Percentiles rank a stretch among this genome's conserved stretches.
Evolutionary conservation across 2,888 invertebrate genomes (phyloP).

Genomic region (Cantharis nigra): DNA sequence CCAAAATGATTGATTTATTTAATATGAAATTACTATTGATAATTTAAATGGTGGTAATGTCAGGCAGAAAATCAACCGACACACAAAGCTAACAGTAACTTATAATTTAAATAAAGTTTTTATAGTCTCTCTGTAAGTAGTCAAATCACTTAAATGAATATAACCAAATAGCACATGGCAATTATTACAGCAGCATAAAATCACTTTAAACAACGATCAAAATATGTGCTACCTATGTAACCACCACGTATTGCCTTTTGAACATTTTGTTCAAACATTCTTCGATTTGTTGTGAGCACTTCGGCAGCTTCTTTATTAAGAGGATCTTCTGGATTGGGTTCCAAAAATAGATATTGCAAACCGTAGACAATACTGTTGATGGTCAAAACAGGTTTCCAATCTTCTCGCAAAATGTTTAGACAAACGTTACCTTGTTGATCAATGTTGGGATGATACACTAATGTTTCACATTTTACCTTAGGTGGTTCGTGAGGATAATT

Average conservation of each 20-base stretch:
- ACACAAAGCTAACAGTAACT: not conserved
- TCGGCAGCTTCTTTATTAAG: conserved; percentile 98
- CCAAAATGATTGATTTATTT: not conserved
- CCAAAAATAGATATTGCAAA: conserved; percentile 95
- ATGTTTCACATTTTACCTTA: conserved; percentile 97
- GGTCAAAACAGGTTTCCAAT: conserved; percentile 98
- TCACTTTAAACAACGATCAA: conserved; percentile 96
- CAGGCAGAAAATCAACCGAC: not conserved
- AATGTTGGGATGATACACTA: conserved; percentile 98
- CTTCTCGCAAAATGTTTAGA: conserved; percentile 95
- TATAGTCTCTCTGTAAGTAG: conserved; percentile 11
- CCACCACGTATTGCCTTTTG: conserved; percentile 96
- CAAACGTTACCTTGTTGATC: conserved; percentile 98
- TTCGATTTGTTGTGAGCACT: conserved; percentile 90
- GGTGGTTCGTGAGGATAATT: conserved; percentile 98
- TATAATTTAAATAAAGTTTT: not conserved
- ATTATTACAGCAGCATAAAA: conserved; percentile 28
- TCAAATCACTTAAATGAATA: conserved; percentile 11
- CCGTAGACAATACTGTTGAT: conserved; percentile 98
- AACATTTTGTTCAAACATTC: conserved; percentile 95
- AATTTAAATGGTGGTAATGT: not conserved
- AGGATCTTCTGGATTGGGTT: conserved; percentile 98
- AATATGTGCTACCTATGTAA: conserved; percentile 91
- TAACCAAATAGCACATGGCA: conserved; percentile 24
- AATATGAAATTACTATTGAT: not conserved